A percentile compares a stretch with the other conserved stretches of the same genome.
Evolutionary conservation across 2,797 vertebrate genomes (phyloP).

Genomic region (Lindbergichthys nudifrons): DNA sequence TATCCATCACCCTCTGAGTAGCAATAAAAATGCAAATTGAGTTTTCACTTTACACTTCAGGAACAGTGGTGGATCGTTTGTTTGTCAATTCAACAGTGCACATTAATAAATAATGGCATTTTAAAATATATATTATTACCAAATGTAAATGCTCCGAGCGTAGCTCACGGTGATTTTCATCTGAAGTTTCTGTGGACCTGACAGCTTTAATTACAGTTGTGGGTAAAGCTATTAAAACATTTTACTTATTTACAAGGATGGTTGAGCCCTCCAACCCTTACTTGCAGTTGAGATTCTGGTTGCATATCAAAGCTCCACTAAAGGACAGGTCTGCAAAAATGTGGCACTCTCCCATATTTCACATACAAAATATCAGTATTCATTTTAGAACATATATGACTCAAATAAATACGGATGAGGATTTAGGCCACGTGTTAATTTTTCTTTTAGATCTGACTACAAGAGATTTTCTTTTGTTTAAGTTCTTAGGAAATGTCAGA

Average conservation of each 20-base stretch:
- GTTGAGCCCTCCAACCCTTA: not conserved
- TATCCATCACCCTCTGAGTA: slow-evolving; percentile 26
- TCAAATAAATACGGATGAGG: too few species aligned
- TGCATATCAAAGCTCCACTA: not conserved
- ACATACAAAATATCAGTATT: not conserved
- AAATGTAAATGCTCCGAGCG: not conserved
- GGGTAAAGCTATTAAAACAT: not conserved
- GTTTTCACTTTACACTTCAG: slow-evolving; percentile 39
- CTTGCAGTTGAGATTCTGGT: not conserved
- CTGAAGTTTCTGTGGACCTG: not conserved
- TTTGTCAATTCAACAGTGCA: slow-evolving; percentile 24
- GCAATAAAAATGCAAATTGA: slow-evolving; percentile 65
- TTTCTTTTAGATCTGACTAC: too few species aligned
- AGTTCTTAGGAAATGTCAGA: too few species aligned
- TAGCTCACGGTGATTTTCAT: not conserved
- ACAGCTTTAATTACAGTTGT: not conserved
- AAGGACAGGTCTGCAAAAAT: not conserved
- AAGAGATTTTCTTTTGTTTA: too few species aligned
- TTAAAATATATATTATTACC: slow-evolving; percentile 19
- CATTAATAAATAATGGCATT: slow-evolving; percentile 11
- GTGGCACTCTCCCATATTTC: not conserved
- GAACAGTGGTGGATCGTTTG: not conserved
- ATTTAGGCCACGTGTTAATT: too few species aligned
- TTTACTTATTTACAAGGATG: not conserved
- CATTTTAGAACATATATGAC: not conserved